phyloP scores from a whole-genome alignment of 2,797 vertebrate species.

The Pachyuromys duprasi region DNA sequence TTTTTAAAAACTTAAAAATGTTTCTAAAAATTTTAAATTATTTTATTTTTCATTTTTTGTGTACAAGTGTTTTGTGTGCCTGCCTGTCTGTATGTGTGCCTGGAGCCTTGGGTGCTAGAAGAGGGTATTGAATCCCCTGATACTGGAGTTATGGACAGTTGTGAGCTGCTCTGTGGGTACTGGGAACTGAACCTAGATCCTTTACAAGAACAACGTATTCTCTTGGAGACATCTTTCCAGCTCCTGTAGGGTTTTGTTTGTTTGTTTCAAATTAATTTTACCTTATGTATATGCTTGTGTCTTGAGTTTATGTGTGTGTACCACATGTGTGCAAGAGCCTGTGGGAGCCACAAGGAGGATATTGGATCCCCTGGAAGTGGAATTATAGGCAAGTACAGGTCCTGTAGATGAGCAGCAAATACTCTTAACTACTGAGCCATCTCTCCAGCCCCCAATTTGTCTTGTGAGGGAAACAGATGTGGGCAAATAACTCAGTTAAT shows the following conservation, averaged over 20 bases:
- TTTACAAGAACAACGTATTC: neutral
- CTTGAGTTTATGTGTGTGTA: neutral
- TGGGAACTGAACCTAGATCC: neutral
- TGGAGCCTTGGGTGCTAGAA: neutral
- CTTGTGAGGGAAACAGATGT: neutral
- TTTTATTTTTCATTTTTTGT: neutral
- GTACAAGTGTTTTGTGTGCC: neutral
- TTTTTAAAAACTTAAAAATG: neutral
- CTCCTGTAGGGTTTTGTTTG: neutral
- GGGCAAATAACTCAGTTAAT: neutral
- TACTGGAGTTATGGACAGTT: neutral
- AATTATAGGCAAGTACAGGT: neutral
- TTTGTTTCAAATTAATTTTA: neutral
- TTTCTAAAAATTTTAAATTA: neutral
- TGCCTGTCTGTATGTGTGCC: neutral
- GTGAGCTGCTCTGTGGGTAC: neutral
- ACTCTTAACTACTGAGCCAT: neutral
- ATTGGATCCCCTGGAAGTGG: neutral
- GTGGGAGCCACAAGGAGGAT: neutral
- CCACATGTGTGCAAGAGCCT: neutral
- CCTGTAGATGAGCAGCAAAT: neutral
- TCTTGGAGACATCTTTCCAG: neutral
- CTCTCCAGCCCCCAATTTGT: neutral
- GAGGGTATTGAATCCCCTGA: neutral
- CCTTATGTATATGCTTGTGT: neutral